Base-by-base conservation (phyloP, 2,888 invertebrate species). In the Magallana nippona region DNA sequence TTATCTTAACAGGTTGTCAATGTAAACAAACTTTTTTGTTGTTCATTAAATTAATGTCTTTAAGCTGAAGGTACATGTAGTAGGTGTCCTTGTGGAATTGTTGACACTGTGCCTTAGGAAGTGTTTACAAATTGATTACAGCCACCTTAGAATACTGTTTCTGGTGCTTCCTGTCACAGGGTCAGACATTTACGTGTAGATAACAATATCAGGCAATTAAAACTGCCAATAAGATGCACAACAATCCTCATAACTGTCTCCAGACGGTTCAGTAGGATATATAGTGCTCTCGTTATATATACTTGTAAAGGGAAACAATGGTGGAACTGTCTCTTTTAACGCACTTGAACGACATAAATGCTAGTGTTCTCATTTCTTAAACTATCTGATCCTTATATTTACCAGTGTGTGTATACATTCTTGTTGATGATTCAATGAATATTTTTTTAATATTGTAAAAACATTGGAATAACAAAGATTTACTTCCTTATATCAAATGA, bases 31-130 rank as follows among this genome's bases (percentile, higher is more conserved):
- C 2, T 22, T 32, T 22, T 19, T 60, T 10, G 10, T 19, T 60
- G 60, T 60, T 60, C n/a, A 60, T 19, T 19, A 15, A 27, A 22
- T 22, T 13, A 27, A 27, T 71, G 11, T 32, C 22, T 63, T 63
- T 10, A 19, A 63, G 27, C 13, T 27, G 71, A 32, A 27, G 15
- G 22, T 22, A 27, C 10, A 19, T 10, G 60, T 27, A 71, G 22
- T 13, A 15, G 71, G n/a, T n/a, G n/a, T n/a, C n/a, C n/a, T n/a
- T 71, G 71, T 71, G 71, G 32, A 71, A 32, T 71, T 27, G 71
- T 71, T 71, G 32, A 71, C 27, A 71, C 32, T 71, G 71, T 71
- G 71, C 71, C 71, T 71, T 32, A 71, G 71, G 71, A 71, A 27
- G 71, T 32, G 71, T 71, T 27, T 22, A 27, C 71, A 71, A 15